Evolutionary conservation across 1,140 invertebrate genomes (phyloP).

Genomic region (Drosophila ogumai): DNA sequence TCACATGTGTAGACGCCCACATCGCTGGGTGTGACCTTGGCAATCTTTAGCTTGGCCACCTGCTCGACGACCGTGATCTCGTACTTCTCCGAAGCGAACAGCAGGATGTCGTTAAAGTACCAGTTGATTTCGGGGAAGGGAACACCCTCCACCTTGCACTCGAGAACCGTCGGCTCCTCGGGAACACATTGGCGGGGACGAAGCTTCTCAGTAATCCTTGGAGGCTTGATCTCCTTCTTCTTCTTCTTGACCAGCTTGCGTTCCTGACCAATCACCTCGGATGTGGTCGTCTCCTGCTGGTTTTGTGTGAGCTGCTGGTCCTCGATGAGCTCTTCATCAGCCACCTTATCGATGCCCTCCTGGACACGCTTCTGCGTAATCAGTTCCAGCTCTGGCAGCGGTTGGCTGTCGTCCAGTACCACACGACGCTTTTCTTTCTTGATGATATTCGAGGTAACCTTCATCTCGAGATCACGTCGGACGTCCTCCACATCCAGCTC

Average conservation of each 20-base stretch:
- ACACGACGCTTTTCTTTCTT: constrained; percentile 82
- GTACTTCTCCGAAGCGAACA: constrained; percentile 89
- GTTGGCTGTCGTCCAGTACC: constrained; percentile 85
- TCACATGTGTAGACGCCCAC: constrained; percentile 94
- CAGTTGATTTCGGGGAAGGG: constrained; percentile 92
- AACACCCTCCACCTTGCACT: constrained; percentile 89
- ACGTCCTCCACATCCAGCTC: constrained; percentile 84
- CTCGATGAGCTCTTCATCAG: constrained; percentile 85
- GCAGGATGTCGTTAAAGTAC: constrained; percentile 94
- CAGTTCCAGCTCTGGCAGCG: constrained; percentile 87
- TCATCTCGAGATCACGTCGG: constrained; percentile 86
- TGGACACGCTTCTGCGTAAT: constrained; percentile 85
- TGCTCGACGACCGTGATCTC: constrained; percentile 88
- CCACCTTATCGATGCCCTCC: constrained; percentile 85
- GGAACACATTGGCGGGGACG: constrained; percentile 88
- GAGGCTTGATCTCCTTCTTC: constrained; percentile 87
- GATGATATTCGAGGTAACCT: constrained; percentile 85
- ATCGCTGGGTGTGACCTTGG: constrained; percentile 90
- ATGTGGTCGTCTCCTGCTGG: constrained; percentile 85
- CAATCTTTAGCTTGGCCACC: constrained; percentile 89
- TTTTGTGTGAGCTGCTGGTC: constrained; percentile 81
- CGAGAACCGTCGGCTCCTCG: constrained; percentile 88
- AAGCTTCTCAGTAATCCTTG: constrained; percentile 89
- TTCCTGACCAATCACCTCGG: constrained; percentile 79
- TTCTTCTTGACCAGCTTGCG: constrained; percentile 85